Percentiles rank a stretch among this genome's conserved stretches.
Conservation (phyloP, 2,113 vertebrate genomes). For the Pica pica region DNA sequence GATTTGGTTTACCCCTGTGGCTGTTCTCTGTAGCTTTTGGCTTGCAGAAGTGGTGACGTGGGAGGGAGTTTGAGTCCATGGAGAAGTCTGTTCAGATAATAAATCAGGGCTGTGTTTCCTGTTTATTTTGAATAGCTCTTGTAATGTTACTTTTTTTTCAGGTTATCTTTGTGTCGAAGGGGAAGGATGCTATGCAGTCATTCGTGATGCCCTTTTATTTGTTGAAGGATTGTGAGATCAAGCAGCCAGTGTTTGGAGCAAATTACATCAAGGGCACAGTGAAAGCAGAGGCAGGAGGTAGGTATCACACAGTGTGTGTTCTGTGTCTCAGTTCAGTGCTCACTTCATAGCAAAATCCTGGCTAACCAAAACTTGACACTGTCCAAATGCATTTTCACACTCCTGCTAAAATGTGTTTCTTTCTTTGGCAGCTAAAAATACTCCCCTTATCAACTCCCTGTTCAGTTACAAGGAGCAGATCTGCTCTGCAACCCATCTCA, state of each 20-base stretch:
- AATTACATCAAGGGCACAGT: constrained; percentile 93
- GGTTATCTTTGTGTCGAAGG: constrained; percentile 94
- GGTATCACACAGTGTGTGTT: not conserved
- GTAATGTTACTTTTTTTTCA: constrained; percentile 43
- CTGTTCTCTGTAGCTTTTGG: not conserved
- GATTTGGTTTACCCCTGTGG: not conserved
- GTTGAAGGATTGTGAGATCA: constrained; percentile 94
- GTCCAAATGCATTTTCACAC: not conserved
- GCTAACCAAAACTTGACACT: not conserved
- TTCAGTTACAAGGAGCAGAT: not conserved
- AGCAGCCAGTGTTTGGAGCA: constrained; percentile 94
- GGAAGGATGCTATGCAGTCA: constrained; percentile 87
- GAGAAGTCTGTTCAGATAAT: not conserved
- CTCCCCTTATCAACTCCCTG: not conserved
- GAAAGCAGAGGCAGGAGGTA: constrained; percentile 88
- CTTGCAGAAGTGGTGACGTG: not conserved
- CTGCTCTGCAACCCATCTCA: not conserved
- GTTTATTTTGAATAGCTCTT: not conserved
- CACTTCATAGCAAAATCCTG: not conserved
- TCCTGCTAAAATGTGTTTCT: not conserved
- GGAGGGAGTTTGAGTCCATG: not conserved
- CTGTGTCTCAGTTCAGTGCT: not conserved
- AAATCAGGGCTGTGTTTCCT: not conserved
- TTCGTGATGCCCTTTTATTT: constrained; percentile 98
- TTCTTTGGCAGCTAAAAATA: not conserved